These are phyloP conservation scores for Meiosimyza decipiens DNA, from an alignment of 2,888 invertebrate genomes.

Conservation along the genomic window DNA sequence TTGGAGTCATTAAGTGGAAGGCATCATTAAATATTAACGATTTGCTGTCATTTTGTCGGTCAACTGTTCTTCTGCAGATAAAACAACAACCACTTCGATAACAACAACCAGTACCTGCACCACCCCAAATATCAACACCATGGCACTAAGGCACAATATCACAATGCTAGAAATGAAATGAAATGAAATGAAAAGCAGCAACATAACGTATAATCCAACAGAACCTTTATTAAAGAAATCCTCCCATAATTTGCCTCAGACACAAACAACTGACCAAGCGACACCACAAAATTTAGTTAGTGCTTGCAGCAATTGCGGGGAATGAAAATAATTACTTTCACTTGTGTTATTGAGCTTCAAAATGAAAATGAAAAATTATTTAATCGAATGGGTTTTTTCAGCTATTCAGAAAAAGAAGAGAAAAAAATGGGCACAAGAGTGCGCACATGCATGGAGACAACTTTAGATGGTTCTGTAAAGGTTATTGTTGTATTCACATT, in stretches of 20 bases:
- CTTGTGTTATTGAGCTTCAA: conserved; percentile 20
- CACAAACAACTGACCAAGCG: background rate
- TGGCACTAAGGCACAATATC: background rate
- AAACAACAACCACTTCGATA: background rate
- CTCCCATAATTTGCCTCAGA: background rate
- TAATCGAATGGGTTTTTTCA: background rate
- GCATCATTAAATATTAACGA: conserved; percentile 63
- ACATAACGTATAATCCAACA: background rate
- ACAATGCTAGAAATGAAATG: conserved; percentile 10
- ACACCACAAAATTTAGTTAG: background rate
- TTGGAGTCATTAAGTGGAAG: conserved; percentile 47
- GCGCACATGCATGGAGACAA: conserved; percentile 10
- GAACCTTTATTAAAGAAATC: background rate
- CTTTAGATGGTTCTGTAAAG: background rate
- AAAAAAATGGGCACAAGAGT: background rate
- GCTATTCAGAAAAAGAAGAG: too few species aligned
- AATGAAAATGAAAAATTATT: conserved; percentile 17
- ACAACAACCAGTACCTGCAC: conserved; percentile 9
- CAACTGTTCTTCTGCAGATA: conserved; percentile 24
- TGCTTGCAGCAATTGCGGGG: background rate
- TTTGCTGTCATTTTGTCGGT: conserved; percentile 48
- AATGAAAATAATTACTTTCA: conserved; percentile 32
- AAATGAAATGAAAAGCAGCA: conserved; percentile 3
- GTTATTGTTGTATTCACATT: conserved; percentile 21
- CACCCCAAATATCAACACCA: background rate